Base-by-base conservation (phyloP, 1,140 invertebrate genomes). In the Drosophila kurseongensis region DNA sequence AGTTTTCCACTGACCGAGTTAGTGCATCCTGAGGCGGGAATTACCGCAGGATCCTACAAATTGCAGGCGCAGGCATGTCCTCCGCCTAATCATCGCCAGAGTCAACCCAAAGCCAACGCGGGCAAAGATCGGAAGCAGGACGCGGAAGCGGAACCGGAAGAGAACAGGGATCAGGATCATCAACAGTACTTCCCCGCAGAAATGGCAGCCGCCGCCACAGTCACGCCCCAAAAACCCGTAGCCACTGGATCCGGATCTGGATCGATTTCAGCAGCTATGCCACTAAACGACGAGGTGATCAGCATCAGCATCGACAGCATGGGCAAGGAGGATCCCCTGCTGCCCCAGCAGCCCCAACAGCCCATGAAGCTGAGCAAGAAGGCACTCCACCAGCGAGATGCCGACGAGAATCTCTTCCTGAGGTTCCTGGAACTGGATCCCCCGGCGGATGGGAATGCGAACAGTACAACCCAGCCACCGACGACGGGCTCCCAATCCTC, bases 351-450 rank as follows among this genome's bases (percentile, higher is more conserved):
- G 35, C 58, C 58, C 5, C 78, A 75, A 5, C 89, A 92, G 32
- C 89, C 89, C 5, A 92, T 92, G 82, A 61, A 90, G 29, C 75
- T 94, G 7, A 93, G 91, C 68, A 92, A 92, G 73, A 92, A 92
- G 38, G 94, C 94, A 5, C 93, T 95, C 13, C 93, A 95, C 60
- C 95, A 95, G 72, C 93, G 94, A 12, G 94, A 95, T 71, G 95
- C 95, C n/a, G 95, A 95, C 68, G 95, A 95, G 85, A 95, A 95
- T 92, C 89, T 95, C 45, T 97, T 97, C 91, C 93, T 97, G 35
- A 93, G 96, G 62, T 96, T 97, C 83, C 92, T 97, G 72, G 96
- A 97, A 90, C 93, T 97, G 57, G 96, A 97, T 90, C 96, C 96
- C 1, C 91, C 94, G 8, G 93, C 80, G 92, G 94, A 59, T 93